Conservation (phyloP, 2,797 vertebrate species). For the Hyperoplus immaculatus region DNA sequence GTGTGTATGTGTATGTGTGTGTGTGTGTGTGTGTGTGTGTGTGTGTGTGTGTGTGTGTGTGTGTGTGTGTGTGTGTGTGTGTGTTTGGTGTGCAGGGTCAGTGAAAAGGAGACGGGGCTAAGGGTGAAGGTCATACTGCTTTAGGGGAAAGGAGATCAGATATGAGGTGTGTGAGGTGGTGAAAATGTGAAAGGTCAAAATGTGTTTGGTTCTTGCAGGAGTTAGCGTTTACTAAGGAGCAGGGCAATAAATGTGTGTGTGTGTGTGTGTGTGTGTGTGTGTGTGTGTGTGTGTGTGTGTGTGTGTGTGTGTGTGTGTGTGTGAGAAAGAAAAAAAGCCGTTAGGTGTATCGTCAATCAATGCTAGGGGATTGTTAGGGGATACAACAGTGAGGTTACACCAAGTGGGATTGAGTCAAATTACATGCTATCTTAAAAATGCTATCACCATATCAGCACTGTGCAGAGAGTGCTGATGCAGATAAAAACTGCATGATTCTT, state of each 20-base stretch:
- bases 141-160: constrained; percentile 68
- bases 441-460: constrained; percentile 51
- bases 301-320: not conserved
- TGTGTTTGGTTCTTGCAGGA: constrained; percentile 58
- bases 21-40: constrained; percentile 22
- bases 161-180: constrained; percentile 56
- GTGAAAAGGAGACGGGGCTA: constrained; percentile 54
- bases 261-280: constrained; percentile 2
- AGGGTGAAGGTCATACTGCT: constrained; percentile 78
- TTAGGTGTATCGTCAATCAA: constrained; percentile 47
- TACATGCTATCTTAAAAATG: constrained; percentile 50
- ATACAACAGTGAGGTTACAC: constrained; percentile 42
- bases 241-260: constrained; percentile 11
- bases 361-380: constrained; percentile 46
- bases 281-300: not conserved
- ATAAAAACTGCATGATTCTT: constrained; percentile 27
- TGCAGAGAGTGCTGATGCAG: constrained; percentile 54
- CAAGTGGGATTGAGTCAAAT: constrained; percentile 44
- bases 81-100: constrained; percentile 24
- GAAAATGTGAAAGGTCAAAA: constrained; percentile 76
- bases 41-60: constrained; percentile 7
- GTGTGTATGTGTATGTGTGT: constrained; percentile 19
- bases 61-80: constrained; percentile 16
- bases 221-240: constrained; percentile 40
- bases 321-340: constrained; percentile 27